These are phyloP conservation scores for Drosophila aldrichi DNA, from an alignment of 2,888 invertebrate genomes.

Conservation along the genomic window DNA sequence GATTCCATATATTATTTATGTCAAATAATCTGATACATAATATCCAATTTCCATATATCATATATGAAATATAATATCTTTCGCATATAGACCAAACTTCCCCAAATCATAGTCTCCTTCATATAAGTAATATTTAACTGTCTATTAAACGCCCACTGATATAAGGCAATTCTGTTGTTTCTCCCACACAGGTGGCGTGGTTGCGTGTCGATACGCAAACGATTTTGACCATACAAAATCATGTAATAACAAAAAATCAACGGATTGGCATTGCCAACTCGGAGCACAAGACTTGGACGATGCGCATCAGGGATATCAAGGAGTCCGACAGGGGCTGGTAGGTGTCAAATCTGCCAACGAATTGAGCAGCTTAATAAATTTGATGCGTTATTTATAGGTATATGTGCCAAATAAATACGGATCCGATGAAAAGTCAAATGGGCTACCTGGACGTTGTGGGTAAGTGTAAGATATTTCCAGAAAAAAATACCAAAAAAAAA, in stretches of 20 bases:
- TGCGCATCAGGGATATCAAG: slow-evolving; percentile 92
- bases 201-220: slow-evolving; percentile 91
- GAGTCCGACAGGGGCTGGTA: slow-evolving; percentile 91
- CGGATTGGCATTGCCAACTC: slow-evolving; percentile 92
- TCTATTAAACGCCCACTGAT: slow-evolving; percentile 18
- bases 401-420: slow-evolving; percentile 86
- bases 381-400: slow-evolving; percentile 81
- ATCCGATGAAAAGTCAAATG: slow-evolving; percentile 88
- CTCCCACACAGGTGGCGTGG: slow-evolving; percentile 83
- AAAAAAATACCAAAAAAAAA: not conserved
- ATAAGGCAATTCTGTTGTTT: slow-evolving; percentile 13
- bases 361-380: not conserved
- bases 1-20: too few species aligned
- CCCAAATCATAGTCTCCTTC: not conserved
- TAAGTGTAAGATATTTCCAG: slow-evolving; percentile 84
- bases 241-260: slow-evolving; percentile 96
- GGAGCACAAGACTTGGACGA: slow-evolving; percentile 92
- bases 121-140: not conserved
- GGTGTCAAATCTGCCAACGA: slow-evolving; percentile 13
- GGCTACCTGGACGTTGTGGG: slow-evolving; percentile 95
- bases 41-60: too few species aligned
- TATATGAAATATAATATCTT: not conserved
- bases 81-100: not conserved
- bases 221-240: slow-evolving; percentile 94
- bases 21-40: too few species aligned